These are phyloP conservation scores for Ectropis grisescens DNA, from an alignment of 1,140 invertebrate species.

Conservation along the genomic window DNA sequence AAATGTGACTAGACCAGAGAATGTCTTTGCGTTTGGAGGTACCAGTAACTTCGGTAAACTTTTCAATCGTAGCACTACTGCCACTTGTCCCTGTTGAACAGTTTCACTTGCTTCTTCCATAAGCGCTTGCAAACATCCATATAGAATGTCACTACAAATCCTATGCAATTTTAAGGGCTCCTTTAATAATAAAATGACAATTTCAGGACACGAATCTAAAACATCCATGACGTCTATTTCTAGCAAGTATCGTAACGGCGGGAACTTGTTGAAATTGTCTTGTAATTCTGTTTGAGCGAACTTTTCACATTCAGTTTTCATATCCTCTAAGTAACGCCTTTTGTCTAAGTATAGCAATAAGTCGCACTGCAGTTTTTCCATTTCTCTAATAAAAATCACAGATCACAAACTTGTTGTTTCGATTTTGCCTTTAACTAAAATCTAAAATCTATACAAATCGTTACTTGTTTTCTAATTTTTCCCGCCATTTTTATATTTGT, in stretches of 20 bases:
- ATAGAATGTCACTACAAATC: constrained; percentile 41
- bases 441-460: no score
- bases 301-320: constrained; percentile 30
- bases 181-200: constrained; percentile 30
- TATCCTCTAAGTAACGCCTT: constrained; percentile 27
- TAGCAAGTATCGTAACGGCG: constrained; percentile 35
- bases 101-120: constrained; percentile 21
- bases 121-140: constrained; percentile 30
- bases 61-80: constrained; percentile 32
- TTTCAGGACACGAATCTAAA: constrained; percentile 26
- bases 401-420: no score
- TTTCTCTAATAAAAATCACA: no score
- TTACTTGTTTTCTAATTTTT: no score
- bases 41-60: constrained; percentile 23
- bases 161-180: constrained; percentile 42
- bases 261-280: constrained; percentile 36
- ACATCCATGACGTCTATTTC: constrained; percentile 49
- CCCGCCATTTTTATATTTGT: no score
- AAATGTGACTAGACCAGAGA: constrained; percentile 22
- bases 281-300: constrained; percentile 29
- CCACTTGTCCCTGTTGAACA: constrained; percentile 29
- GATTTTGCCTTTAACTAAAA: background rate
- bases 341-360: constrained; percentile 49
- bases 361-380: constrained; percentile 13
- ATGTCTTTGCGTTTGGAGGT: constrained; percentile 14